phyloP scores from a whole-genome alignment of 2,797 vertebrate genomes.

The Pelobates cultripes region DNA sequence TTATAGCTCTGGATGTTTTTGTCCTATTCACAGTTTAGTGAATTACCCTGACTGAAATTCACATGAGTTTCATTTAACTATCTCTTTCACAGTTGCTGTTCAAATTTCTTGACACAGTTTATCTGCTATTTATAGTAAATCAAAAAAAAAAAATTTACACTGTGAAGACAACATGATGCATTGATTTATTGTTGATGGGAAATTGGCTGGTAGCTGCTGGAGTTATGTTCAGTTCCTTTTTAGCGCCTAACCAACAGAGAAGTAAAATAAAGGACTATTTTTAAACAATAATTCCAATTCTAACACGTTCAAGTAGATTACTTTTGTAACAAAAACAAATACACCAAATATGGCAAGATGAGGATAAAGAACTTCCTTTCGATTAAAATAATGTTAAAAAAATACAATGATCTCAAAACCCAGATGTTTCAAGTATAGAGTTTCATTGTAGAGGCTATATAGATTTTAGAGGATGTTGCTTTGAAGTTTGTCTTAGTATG shows the following conservation, averaged over 20 bases:
- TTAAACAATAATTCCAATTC: background rate
- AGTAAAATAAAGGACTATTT: slow-evolving; percentile 16
- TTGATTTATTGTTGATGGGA: slow-evolving; percentile 21
- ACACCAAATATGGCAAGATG: background rate
- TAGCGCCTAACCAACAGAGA: slow-evolving; percentile 7
- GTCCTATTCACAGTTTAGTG: no score
- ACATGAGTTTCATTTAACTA: background rate
- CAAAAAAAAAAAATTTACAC: slow-evolving; percentile 18
- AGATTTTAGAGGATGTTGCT: no score
- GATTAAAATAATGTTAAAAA: no score
- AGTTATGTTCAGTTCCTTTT: slow-evolving; percentile 29
- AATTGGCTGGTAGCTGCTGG: slow-evolving; percentile 22
- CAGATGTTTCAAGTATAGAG: no score
- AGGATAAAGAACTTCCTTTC: background rate
- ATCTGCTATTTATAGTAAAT: slow-evolving; percentile 22
- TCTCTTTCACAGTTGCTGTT: background rate
- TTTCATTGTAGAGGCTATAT: no score
- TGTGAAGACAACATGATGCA: slow-evolving; percentile 20
- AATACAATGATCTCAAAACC: no score
- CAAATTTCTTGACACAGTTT: background rate
- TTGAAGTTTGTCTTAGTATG: no score
- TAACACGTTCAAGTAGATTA: background rate
- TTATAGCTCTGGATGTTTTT: no score
- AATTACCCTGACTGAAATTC: background rate
- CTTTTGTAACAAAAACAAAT: background rate